phyloP scores from a whole-genome alignment of 2,888 invertebrate genomes.

The Adineta ricciae region DNA sequence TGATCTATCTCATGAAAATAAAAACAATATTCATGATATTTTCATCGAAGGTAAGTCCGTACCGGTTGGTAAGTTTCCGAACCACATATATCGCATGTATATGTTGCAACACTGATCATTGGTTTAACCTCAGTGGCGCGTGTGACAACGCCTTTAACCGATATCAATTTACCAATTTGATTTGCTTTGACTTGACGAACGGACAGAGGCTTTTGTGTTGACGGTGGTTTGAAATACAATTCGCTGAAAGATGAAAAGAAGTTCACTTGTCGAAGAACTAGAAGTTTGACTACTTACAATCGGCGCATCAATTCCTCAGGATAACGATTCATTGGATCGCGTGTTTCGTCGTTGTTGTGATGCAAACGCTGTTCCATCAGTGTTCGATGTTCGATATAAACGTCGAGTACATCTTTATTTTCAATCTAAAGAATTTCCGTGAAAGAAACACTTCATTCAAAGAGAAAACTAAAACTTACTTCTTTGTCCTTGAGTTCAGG shows the following conservation, averaged over 20 bases:
- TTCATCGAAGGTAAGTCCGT: neutral
- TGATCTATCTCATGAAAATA: constrained; percentile 6
- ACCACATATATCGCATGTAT: constrained; percentile 95
- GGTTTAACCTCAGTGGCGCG: constrained; percentile 94
- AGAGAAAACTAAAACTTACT: constrained; percentile 51
- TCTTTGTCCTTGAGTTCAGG: constrained; percentile 57
- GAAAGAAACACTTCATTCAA: no score
- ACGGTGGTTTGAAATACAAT: constrained; percentile 76
- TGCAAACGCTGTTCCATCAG: constrained; percentile 62
- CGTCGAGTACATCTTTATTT: constrained; percentile 78
- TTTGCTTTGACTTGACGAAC: constrained; percentile 86
- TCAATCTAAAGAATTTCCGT: constrained; percentile 40
- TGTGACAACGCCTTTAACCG: constrained; percentile 80
- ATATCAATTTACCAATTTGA: constrained; percentile 75
- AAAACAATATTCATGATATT: no score
- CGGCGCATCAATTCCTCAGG: constrained; percentile 30
- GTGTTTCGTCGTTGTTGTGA: constrained; percentile 20
- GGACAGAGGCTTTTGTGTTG: constrained; percentile 65
- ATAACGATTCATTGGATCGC: constrained; percentile 28
- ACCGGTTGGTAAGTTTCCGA: constrained; percentile 88
- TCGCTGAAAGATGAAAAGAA: constrained; percentile 53
- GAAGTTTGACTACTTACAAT: constrained; percentile 24
- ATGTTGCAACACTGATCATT: constrained; percentile 89
- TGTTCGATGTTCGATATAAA: constrained; percentile 84
- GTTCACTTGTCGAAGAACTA: no score